Conservation (phyloP, 2,113 vertebrate species). For the Dinomys branickii region DNA sequence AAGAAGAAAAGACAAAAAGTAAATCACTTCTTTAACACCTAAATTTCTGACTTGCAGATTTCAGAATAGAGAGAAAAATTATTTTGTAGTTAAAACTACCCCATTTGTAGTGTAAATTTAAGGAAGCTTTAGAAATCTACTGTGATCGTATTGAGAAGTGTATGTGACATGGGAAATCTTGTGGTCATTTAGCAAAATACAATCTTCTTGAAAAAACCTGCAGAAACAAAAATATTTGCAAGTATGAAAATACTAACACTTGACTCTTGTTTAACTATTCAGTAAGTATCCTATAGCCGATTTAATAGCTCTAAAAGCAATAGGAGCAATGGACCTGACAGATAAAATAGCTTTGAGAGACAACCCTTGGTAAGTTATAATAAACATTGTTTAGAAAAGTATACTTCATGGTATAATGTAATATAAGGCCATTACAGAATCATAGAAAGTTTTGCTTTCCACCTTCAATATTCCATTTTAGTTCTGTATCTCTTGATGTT, state of each 20-base stretch:
- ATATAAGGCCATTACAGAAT: background rate
- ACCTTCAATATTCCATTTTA: background rate
- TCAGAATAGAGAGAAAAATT: background rate
- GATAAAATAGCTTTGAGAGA: background rate
- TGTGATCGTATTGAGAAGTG: background rate
- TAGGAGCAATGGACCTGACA: background rate
- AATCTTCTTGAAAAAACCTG: background rate
- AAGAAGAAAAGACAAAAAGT: background rate
- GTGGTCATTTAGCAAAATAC: background rate
- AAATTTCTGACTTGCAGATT: background rate
- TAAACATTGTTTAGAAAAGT: background rate
- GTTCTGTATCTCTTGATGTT: background rate
- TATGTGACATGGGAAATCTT: background rate
- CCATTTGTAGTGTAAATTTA: background rate
- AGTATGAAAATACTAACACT: background rate
- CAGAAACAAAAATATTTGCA: background rate
- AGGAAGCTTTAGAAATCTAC: background rate
- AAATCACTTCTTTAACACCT: background rate
- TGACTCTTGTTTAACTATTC: background rate
- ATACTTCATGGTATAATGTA: background rate
- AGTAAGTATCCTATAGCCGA: background rate
- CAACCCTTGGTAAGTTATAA: background rate
- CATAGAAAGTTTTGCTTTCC: background rate
- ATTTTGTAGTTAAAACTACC: background rate
- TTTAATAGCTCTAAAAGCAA: background rate